These are phyloP conservation scores for Myotis yumanensis DNA, from an alignment of 2,113 vertebrate genomes.

Conservation along the genomic window DNA sequence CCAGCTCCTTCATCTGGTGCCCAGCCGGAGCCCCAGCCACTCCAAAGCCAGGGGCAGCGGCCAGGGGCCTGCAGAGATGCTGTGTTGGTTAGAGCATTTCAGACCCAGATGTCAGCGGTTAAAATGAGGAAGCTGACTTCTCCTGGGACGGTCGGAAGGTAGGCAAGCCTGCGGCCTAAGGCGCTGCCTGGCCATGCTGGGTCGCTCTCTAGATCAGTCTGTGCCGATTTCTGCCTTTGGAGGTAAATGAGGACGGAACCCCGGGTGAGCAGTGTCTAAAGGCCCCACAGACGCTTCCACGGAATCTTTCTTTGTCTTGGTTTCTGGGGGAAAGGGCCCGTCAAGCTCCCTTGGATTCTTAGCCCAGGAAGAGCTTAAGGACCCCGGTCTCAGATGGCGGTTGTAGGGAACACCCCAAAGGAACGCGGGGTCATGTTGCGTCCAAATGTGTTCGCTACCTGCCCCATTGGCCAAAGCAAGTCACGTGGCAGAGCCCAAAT, in stretches of 20 bases:
- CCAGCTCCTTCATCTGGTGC: not conserved
- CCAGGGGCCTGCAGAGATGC: too few relatives aligned
- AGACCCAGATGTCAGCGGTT: too few relatives aligned
- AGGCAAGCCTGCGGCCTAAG: too few relatives aligned
- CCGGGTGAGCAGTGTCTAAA: not conserved
- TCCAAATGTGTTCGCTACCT: not conserved
- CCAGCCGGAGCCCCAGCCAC: not conserved
- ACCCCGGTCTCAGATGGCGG: accelerated
- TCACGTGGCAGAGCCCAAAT: not conserved
- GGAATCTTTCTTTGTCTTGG: not conserved
- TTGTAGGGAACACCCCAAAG: not conserved
- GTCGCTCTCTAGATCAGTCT: not conserved
- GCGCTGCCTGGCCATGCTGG: not conserved
- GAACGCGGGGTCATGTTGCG: too few relatives aligned
- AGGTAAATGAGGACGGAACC: not conserved
- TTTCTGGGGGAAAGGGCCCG: not conserved
- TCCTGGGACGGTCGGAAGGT: too few relatives aligned
- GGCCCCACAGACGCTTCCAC: too few relatives aligned
- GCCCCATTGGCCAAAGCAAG: not conserved
- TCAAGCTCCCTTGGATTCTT: not conserved
- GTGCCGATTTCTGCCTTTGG: not conserved
- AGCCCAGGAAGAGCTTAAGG: not conserved
- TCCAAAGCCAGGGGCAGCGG: not conserved
- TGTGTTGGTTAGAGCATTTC: too few relatives aligned
- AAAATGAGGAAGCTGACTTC: too few relatives aligned